Conservation (phyloP, 1,140 invertebrate species). For the Bombus impatiens region DNA sequence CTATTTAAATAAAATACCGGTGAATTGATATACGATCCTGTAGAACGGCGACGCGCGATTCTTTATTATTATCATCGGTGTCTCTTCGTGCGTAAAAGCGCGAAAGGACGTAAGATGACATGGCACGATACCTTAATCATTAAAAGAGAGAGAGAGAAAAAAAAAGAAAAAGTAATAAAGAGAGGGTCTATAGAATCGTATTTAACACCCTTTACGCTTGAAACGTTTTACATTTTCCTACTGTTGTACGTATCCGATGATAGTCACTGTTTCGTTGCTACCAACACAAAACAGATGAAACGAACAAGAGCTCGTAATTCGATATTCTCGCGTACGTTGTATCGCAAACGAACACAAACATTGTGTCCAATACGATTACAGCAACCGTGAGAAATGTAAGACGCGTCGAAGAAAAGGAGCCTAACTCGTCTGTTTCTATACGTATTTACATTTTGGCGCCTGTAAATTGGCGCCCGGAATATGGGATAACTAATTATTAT, state of each 20-base stretch:
- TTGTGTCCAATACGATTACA: neutral
- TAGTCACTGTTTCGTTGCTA: neutral
- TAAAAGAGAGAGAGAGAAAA: conserved; percentile 30
- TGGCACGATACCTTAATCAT: conserved; percentile 69
- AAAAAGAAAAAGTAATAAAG: conserved; percentile 20
- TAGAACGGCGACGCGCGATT: neutral
- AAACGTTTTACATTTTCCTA: conserved; percentile 3
- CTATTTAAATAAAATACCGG: conserved; percentile 1
- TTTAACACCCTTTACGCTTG: conserved; percentile 7
- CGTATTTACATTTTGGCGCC: conserved; percentile 59
- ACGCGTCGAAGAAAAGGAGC: conserved; percentile 7
- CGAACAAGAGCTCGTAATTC: too few relatives aligned
- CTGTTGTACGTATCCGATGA: neutral
- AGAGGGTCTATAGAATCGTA: conserved; percentile 29
- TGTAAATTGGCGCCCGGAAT: conserved; percentile 34
- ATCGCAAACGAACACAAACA: neutral
- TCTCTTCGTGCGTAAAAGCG: conserved; percentile 42
- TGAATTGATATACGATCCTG: neutral
- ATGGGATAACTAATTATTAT: conserved; percentile 37
- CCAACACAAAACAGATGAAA: neutral
- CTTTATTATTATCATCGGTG: neutral
- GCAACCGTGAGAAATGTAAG: neutral
- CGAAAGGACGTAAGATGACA: conserved; percentile 56
- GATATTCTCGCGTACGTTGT: neutral
- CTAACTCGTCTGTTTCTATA: conserved; percentile 35